These are phyloP conservation scores for Diceros bicornis DNA, from an alignment of 2,797 vertebrate species.

Conservation along the genomic window DNA sequence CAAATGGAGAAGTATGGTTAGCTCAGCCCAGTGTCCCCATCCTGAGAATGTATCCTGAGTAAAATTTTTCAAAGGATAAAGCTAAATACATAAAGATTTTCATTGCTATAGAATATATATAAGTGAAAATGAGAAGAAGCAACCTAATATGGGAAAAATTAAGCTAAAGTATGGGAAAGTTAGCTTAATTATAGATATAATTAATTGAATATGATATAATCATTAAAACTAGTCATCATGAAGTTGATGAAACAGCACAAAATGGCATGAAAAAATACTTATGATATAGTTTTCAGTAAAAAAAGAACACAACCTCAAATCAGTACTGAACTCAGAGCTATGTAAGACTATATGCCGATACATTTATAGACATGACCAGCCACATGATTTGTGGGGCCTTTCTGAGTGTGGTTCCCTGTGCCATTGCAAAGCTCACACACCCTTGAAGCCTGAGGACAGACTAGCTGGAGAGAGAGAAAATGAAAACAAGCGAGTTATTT, in stretches of 20 bases:
- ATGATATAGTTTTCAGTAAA: neutral
- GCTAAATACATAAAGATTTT: neutral
- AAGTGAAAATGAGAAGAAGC: neutral
- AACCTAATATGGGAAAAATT: neutral
- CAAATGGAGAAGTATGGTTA: neutral
- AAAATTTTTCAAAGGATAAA: conserved; percentile 6
- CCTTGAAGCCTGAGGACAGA: neutral
- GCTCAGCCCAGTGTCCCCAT: neutral
- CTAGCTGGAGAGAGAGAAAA: neutral
- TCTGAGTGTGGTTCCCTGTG: neutral
- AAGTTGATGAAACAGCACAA: neutral
- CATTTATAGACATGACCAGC: neutral
- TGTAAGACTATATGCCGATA: neutral
- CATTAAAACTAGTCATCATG: neutral
- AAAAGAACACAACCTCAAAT: neutral
- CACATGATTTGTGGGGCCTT: neutral
- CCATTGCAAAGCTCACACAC: neutral
- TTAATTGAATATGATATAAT: neutral
- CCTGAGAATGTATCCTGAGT: neutral
- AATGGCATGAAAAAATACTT: neutral
- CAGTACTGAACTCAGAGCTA: neutral
- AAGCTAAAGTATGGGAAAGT: neutral
- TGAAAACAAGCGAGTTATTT: neutral
- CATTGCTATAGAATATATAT: neutral
- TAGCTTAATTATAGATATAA: neutral